Percentiles rank a stretch among this genome's conserved stretches.
Evolutionary conservation across 2,888 invertebrate species (phyloP).

Genomic region (Aquatica leii): DNA sequence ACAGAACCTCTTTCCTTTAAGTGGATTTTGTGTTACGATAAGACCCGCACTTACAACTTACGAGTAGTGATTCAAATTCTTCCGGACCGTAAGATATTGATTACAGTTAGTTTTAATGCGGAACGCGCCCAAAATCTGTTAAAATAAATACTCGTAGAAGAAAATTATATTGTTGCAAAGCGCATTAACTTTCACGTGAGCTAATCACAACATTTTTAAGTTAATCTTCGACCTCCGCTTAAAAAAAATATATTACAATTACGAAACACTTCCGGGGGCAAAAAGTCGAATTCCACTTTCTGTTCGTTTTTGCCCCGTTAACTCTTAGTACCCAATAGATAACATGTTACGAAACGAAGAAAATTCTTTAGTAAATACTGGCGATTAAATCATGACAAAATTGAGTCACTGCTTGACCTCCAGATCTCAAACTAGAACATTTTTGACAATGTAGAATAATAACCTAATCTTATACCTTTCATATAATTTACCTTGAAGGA

Average conservation of each 20-base stretch:
- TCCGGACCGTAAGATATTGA: not conserved
- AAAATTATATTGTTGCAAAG: slow-evolving; percentile 7
- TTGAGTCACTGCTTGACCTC: no score
- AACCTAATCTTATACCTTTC: no score
- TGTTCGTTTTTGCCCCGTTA: not conserved
- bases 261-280: slow-evolving; percentile 29
- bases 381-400: no score
- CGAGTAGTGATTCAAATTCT: not conserved
- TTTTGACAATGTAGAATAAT: no score
- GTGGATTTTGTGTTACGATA: not conserved
- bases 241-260: slow-evolving; percentile 9
- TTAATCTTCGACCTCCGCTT: slow-evolving; percentile 22
- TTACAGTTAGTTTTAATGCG: not conserved
- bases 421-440: no score
- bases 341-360: slow-evolving; percentile 4
- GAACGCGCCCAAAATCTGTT: not conserved
- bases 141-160: not conserved
- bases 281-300: slow-evolving; percentile 16
- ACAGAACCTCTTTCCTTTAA: slow-evolving; percentile 13
- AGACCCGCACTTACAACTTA: slow-evolving; percentile 6
- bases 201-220: slow-evolving; percentile 19
- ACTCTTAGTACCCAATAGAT: not conserved
- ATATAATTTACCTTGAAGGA: no score
- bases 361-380: no score
- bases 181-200: slow-evolving; percentile 17